Evolutionary conservation across 1,140 invertebrate genomes (phyloP).

Genomic region (Drosophila lini): DNA sequence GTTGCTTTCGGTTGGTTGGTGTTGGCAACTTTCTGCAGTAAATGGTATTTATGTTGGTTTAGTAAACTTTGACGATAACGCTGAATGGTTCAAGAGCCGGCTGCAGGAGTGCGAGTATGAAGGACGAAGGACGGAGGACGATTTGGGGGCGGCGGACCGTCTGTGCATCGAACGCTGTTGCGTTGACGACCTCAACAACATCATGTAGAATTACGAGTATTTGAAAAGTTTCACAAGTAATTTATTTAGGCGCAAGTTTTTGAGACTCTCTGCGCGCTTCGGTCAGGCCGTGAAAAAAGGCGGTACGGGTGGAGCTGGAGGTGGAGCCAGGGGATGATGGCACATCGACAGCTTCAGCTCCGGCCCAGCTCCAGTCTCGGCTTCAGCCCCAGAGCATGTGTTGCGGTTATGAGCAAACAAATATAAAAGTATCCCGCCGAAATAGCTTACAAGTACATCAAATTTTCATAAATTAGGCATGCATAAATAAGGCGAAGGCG

Average conservation of each 20-base stretch:
- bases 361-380: neutral
- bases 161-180: slow-evolving; percentile 60
- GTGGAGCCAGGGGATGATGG: slow-evolving; percentile 20
- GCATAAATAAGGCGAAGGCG: slow-evolving; percentile 69
- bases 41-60: slow-evolving; percentile 83
- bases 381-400: slow-evolving; percentile 62
- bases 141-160: slow-evolving; percentile 12
- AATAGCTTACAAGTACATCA: slow-evolving; percentile 83
- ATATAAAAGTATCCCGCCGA: slow-evolving; percentile 81
- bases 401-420: slow-evolving; percentile 81
- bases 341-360: slow-evolving; percentile 38
- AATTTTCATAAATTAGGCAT: slow-evolving; percentile 83
- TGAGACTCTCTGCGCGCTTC: slow-evolving; percentile 43
- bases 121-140: slow-evolving; percentile 8
- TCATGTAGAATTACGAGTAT: slow-evolving; percentile 82
- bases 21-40: slow-evolving; percentile 75
- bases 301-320: neutral
- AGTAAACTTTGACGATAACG: slow-evolving; percentile 80
- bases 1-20: slow-evolving; percentile 36
- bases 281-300: slow-evolving; percentile 57
- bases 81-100: slow-evolving; percentile 38
- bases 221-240: slow-evolving; percentile 83
- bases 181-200: slow-evolving; percentile 82
- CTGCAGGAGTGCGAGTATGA: slow-evolving; percentile 19
- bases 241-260: slow-evolving; percentile 82